phyloP scores from a whole-genome alignment of 2,888 invertebrate species.

The Tanytarsus gracilentus region DNA sequence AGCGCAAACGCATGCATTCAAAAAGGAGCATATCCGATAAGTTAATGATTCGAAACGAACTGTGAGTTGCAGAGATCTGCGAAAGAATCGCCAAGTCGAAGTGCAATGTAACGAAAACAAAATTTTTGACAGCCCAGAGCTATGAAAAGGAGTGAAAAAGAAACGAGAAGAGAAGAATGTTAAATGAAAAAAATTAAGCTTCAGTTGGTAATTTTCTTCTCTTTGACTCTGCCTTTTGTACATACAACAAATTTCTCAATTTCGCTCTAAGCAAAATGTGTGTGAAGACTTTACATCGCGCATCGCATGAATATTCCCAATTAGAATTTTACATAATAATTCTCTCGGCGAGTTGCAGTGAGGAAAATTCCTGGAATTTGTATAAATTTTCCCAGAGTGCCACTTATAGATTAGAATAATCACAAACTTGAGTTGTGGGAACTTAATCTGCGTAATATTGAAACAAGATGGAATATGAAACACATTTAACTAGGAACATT shows the following conservation, averaged over 20 bases:
- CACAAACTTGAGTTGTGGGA: too few relatives aligned
- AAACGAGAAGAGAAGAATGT: neutral
- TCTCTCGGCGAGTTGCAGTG: too few relatives aligned
- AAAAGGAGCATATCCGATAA: conserved; percentile 17
- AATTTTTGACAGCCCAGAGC: conserved; percentile 21
- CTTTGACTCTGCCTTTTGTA: neutral
- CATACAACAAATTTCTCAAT: neutral
- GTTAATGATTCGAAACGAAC: conserved; percentile 15
- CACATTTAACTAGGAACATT: too few relatives aligned
- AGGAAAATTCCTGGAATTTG: too few relatives aligned
- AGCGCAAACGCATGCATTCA: neutral
- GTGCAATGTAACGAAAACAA: neutral
- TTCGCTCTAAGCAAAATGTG: conserved; percentile 11
- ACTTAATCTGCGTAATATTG: too few relatives aligned
- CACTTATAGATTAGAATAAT: too few relatives aligned
- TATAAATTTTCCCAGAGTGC: too few relatives aligned
- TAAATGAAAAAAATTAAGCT: too few relatives aligned
- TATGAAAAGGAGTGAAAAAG: neutral
- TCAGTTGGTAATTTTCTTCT: conserved; percentile 7
- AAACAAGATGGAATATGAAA: too few relatives aligned
- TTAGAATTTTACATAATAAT: too few relatives aligned
- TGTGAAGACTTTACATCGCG: too few relatives aligned
- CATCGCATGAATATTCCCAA: too few relatives aligned
- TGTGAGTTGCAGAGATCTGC: conserved; percentile 1
- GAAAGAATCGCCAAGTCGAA: neutral